Evolutionary conservation across 2,888 invertebrate species (phyloP).

Genomic region (Heteromurus nitidus): DNA sequence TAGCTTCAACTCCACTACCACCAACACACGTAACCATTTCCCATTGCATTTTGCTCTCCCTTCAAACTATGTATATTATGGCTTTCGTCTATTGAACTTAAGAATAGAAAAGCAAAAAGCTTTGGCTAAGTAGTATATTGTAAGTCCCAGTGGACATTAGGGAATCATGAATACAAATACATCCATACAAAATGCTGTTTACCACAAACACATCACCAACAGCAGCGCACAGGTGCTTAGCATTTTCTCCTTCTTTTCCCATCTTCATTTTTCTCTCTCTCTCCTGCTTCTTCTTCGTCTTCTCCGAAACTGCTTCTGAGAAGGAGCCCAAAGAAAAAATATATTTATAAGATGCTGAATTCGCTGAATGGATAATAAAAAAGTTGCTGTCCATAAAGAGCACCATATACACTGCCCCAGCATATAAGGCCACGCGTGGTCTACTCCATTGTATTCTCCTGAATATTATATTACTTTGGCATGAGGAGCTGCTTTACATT

Average conservation of each 20-base stretch:
- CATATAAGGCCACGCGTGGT: conserved; percentile 26
- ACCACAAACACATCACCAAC: conserved; percentile 54
- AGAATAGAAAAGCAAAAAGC: conserved; percentile 15
- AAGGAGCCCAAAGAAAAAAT: conserved; percentile 12
- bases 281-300: background rate
- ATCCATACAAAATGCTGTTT: conserved; percentile 61
- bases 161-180: conserved; percentile 62
- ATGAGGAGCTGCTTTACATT: conserved; percentile 36
- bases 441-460: conserved; percentile 42
- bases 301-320: background rate
- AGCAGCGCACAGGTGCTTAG: conserved; percentile 56
- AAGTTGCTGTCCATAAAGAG: conserved; percentile 29
- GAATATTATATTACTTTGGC: conserved; percentile 46
- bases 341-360: conserved; percentile 57
- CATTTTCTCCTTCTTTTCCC: conserved; percentile 43
- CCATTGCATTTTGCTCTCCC: too few relatives aligned
- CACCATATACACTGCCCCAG: background rate
- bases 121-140: conserved; percentile 51
- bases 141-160: conserved; percentile 62
- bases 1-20: conserved; percentile 27
- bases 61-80: too few relatives aligned
- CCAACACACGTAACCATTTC: too few relatives aligned
- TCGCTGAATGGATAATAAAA: conserved; percentile 60
- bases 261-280: conserved; percentile 4
- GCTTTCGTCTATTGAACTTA: too few relatives aligned